Evolutionary conservation across 2,888 invertebrate genomes (phyloP), one percentile per base, ranked within the genome.

Genomic region (Drosophila ustulata): DNA sequence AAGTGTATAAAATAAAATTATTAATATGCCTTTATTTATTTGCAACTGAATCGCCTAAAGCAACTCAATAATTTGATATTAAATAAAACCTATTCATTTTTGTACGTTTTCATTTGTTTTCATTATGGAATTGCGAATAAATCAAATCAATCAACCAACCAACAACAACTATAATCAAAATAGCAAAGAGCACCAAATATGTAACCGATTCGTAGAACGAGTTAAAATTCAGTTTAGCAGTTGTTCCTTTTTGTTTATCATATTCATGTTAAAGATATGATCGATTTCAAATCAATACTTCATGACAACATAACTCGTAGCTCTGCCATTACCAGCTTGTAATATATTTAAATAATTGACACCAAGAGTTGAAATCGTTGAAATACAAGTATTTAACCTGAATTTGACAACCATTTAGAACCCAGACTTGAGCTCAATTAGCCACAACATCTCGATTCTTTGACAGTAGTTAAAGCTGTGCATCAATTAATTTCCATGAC

Each of bases 1-100:
- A 79, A 82, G 68, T 88, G 80, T 83, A 87, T 50, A 61, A 66
- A 74, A 87, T 68, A 85, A 85, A 84, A 70, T 66, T 49, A 71
- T 78, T 68, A 64, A 63, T 75, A 85, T 66, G 64, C 66, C 57
- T 70, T 53, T 78, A 75, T 78, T 75, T 75, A 77, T 61, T 73
- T 75, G 61, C 74, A 69, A 69, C 57, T 47, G 59, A 58, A 51
- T n/a, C 13, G 58, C 57, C 55, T 41, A 50, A 26, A 59, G 69
- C 78, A 59, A 59, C 56, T 41, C 34, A 56, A 47, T 52, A 52
- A 47, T 52, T 58, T 68, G 37, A 66, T 66, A 74, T 74, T 47
- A 49, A 68, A 76, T 79, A 77, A 73, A 78, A 59, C 34, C 41
- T 67, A 82, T 82, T 61, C 43, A 62, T 56, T 66, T 80, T 66